These are phyloP conservation scores for Mormyrops attenuatus DNA, from an alignment of 2,797 vertebrate genomes.

Conservation along the genomic window DNA sequence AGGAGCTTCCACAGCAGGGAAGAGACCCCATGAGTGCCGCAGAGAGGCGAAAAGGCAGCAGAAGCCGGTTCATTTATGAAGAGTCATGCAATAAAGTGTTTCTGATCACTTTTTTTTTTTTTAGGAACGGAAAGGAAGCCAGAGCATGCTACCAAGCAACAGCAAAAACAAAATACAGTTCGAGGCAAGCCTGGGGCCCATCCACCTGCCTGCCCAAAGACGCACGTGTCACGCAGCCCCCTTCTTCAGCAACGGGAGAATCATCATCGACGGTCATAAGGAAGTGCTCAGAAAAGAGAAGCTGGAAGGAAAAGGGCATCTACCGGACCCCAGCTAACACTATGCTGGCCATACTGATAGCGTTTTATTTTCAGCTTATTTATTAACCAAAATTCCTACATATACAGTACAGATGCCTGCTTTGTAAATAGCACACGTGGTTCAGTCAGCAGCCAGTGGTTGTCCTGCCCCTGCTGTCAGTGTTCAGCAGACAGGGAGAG, in stretches of 20 bases:
- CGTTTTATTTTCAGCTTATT: not conserved
- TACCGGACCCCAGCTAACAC: not conserved
- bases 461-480: not conserved
- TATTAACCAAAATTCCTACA: not conserved
- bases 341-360: not conserved
- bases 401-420: not conserved
- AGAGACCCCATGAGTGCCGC: slow-evolving; percentile 38
- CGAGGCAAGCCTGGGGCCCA: not conserved
- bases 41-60: slow-evolving; percentile 42
- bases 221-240: not conserved
- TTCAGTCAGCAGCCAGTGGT: not conserved
- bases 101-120: not conserved
- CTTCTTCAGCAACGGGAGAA: not conserved
- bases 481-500: not conserved
- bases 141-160: not conserved
- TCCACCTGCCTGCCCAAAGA: not conserved
- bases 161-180: not conserved
- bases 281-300: not conserved
- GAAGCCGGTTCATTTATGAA: slow-evolving; percentile 20
- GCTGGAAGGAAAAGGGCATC: not conserved
- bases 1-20: slow-evolving; percentile 22
- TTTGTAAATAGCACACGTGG: not conserved
- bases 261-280: not conserved
- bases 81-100: slow-evolving; percentile 6
- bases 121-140: slow-evolving; percentile 5